Conservation (phyloP, 1,140 invertebrate species). For the Magallana gigas region DNA sequence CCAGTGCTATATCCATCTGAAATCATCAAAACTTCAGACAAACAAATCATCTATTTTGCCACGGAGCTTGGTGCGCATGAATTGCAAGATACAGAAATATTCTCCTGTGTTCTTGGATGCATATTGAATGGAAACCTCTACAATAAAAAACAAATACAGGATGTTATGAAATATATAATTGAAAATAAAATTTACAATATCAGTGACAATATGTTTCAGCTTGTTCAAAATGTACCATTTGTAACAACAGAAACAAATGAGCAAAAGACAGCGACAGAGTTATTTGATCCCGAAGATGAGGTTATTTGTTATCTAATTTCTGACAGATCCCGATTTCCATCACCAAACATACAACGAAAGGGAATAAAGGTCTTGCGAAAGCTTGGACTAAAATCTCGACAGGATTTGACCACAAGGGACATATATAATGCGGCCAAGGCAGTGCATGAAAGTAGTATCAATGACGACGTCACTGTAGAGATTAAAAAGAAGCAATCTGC, state of each 20-base stretch:
- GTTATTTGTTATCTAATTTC: neutral
- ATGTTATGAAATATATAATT: neutral
- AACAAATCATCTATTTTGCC: neutral
- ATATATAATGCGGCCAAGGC: neutral
- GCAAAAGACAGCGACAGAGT: neutral
- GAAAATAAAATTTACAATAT: slow-evolving; percentile 7
- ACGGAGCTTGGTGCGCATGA: neutral
- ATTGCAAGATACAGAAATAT: neutral
- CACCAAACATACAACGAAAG: neutral
- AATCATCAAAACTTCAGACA: neutral
- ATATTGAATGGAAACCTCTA: neutral
- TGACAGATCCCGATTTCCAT: neutral
- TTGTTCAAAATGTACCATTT: neutral
- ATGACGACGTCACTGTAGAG: neutral
- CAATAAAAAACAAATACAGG: neutral
- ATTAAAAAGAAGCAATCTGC: neutral
- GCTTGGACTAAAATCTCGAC: neutral
- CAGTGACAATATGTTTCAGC: neutral
- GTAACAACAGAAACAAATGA: neutral
- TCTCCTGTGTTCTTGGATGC: neutral
- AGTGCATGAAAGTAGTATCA: neutral
- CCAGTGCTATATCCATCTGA: neutral
- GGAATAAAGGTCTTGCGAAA: neutral
- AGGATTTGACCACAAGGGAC: neutral
- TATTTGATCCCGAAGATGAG: neutral